Evolutionary conservation across 2,888 invertebrate species (phyloP).

Genomic region (Drosophila subsilvestris): DNA sequence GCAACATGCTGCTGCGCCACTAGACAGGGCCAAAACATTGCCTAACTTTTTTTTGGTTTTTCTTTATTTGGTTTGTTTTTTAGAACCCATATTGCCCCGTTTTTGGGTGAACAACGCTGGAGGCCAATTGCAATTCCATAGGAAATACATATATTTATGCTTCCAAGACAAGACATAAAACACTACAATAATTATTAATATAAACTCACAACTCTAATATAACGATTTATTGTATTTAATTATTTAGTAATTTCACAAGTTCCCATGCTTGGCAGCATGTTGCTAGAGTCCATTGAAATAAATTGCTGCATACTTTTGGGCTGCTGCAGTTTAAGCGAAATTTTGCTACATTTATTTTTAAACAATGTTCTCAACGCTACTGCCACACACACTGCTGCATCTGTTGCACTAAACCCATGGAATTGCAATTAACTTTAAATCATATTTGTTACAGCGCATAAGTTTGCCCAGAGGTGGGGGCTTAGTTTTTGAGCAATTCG

Average conservation of each 20-base stretch:
- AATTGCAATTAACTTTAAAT: background rate
- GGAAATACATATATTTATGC: too few relatives aligned
- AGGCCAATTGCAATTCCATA: background rate
- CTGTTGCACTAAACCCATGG: background rate
- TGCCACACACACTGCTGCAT: background rate
- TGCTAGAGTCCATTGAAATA: background rate
- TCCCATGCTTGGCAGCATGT: background rate
- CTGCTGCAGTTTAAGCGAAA: background rate
- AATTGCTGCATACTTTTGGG: slow-evolving; percentile 62
- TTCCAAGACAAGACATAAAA: too few relatives aligned
- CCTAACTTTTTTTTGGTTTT: background rate
- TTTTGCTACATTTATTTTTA: background rate
- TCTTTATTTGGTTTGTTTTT: background rate
- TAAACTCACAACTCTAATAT: too few relatives aligned
- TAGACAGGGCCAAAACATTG: slow-evolving; percentile 6
- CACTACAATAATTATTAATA: too few relatives aligned
- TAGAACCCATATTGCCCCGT: slow-evolving; percentile 8
- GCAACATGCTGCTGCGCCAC: slow-evolving; percentile 67
- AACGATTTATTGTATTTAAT: too few relatives aligned
- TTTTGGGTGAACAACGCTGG: slow-evolving; percentile 5
- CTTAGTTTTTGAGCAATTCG: slow-evolving; percentile 52
- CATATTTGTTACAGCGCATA: too few relatives aligned
- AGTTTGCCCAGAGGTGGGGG: too few relatives aligned
- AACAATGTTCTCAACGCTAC: background rate
- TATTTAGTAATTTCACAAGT: too few relatives aligned